Base-by-base conservation (phyloP, 2,888 invertebrate species). In the Nomada goodeniana region DNA sequence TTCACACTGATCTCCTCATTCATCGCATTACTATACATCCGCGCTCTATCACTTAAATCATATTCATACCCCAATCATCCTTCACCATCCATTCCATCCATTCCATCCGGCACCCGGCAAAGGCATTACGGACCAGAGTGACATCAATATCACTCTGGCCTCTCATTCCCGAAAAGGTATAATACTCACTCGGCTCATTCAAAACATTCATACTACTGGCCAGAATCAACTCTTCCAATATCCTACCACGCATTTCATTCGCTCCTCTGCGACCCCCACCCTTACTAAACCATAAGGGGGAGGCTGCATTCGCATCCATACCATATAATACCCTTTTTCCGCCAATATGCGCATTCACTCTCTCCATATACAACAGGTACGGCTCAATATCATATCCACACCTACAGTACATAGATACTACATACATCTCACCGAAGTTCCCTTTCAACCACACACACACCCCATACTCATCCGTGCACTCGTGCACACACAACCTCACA, bases 231-330 rank as follows among this genome's bases (percentile, higher is more conserved):
- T 60, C 61, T 3, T 69, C 55, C n/a, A 74, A 2, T 0, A 20
- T 2, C 0, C 44, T 15, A 0, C 65, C 75, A 5, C 61, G 53
- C 55, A 44, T 23, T 4, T 77, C 69, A 47, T 36, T 76, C 36
- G 64, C 69, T 10, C 57, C 50, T 15, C 64, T 44, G 2, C 70
- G 29, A 0, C 44, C 36, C 0, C 26, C 65, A 0, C 68, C 50
- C 55, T 73, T 73, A n/a, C 78, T 73, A 4, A 9, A 76, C 88
- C 89, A 89, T 15, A 88, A 23, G 9, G 76, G 82, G 0, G 87
- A 88, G 3, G 82, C 67, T 0, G 88, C 88, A 70, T 89, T 88
- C 13, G 87, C 88, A 79, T 89, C 87, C 71, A 87, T 82, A 0
- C 86, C 86, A 2, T 86, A 10, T 2, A 90, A 3, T 1, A 86